Conservation (phyloP, 92 coral and sea anemone species). For the Palythoa grandis region DNA sequence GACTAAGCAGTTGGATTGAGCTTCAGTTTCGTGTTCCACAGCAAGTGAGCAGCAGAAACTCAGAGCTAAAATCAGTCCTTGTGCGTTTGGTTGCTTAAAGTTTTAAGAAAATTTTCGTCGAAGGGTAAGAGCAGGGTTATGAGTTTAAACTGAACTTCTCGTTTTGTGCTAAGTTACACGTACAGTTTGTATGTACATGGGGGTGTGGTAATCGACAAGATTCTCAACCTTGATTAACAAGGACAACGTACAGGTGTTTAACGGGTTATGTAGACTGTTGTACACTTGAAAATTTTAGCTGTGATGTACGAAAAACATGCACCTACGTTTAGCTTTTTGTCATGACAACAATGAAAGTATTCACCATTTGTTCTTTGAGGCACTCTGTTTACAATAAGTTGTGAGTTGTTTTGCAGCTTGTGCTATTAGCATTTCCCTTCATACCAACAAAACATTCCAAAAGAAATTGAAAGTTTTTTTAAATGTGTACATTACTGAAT, state of each 20-base stretch:
- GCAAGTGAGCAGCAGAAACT: not conserved
- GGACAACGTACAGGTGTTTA: not conserved
- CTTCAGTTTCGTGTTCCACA: not conserved
- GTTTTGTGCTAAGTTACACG: not conserved
- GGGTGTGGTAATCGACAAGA: not conserved
- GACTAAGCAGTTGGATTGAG: not conserved
- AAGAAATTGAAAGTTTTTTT: no score
- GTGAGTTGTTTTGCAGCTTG: no score
- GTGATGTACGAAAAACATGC: not conserved
- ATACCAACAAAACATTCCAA: no score
- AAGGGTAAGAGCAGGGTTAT: not conserved
- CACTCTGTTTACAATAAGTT: no score
- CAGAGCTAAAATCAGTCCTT: not conserved
- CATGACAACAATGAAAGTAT: not conserved
- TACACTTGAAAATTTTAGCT: not conserved
- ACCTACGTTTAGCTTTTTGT: not conserved
- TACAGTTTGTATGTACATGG: not conserved
- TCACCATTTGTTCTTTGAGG: not conserved
- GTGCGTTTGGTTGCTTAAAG: not conserved
- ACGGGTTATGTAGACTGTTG: not conserved
- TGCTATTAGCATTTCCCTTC: no score
- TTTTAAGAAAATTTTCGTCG: not conserved
- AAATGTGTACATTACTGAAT: no score
- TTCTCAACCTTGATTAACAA: not conserved
- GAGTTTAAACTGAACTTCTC: not conserved